Evolutionary conservation across 2,797 vertebrate species (phyloP), one percentile per base, ranked within the genome.

Genomic region (Aplochiton taeniatus): DNA sequence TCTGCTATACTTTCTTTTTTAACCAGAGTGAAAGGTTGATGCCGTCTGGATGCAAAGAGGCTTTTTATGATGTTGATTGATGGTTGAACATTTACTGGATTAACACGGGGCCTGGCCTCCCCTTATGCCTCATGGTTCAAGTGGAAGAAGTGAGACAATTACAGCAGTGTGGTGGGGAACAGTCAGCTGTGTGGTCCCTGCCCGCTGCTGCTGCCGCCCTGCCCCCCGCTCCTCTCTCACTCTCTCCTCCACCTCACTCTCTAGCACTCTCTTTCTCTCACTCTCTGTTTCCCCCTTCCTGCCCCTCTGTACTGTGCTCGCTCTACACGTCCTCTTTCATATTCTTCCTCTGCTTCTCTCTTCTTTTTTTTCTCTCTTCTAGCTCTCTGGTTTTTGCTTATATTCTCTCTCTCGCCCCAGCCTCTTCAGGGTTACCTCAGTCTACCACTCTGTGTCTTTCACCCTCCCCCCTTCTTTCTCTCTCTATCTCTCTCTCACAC

Each of bases 31-130:
- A 45, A 47, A 73, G 53, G 11, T 6, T 31, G 63, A 63, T 79
- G 80, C 71, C 83, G 73, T 79, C 69, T 64, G 73, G 75, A 81
- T 82, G 63, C 70, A 73, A 66, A 75, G 69, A 58, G 59, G 73
- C 67, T 86, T 90, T 20, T 89, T 88, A 90, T 87, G 81, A 81
- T 88, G 88, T 85, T 87, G 87, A 89, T 89, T 85, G 80, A 90
- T 85, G 82, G 88, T 89, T 88, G 88, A 89, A 90, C 86, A 89
- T 90, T 89, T 89, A 89, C 89, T 87, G 85, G 85, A 82, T 83
- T 87, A 87, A 88, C 85, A 87, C 74, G 52, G 65, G 57, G 74
- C 60, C 79, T 76, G 76, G 79, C 78, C 75, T 75, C 76, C 57
- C 79, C 79, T 77, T 74, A 52, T 79, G 63, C 49, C 8, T 54